Conservation (phyloP, 2,888 invertebrate genomes). For the Lasioglossum marginatum region DNA sequence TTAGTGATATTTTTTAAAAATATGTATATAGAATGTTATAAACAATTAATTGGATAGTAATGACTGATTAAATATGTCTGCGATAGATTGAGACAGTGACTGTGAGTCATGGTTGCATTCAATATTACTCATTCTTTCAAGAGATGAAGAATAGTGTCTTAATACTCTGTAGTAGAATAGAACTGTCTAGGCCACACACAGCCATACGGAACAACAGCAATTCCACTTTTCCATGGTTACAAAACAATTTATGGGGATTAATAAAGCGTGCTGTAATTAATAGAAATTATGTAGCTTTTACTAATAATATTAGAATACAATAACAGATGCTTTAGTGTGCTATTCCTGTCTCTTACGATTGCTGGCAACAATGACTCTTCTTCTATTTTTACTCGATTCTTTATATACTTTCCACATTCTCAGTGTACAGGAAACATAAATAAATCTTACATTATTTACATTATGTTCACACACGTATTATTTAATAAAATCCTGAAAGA, state of each 20-base stretch:
- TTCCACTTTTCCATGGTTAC: background rate
- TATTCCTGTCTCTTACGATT: background rate
- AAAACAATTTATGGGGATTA: background rate
- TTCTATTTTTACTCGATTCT: background rate
- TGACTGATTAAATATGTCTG: background rate
- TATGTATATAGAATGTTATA: background rate
- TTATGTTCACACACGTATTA: too few species aligned
- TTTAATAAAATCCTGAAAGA: background rate
- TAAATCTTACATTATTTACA: background rate
- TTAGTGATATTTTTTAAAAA: background rate
- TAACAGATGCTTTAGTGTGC: too few species aligned
- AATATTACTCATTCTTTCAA: background rate
- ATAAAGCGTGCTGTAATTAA: background rate
- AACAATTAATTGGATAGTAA: background rate
- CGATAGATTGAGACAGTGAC: background rate
- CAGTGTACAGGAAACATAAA: background rate
- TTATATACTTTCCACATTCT: background rate
- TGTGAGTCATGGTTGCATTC: background rate
- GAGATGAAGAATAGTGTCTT: background rate
- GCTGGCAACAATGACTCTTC: background rate
- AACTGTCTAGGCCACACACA: background rate
- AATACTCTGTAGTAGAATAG: background rate
- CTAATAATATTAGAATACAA: background rate
- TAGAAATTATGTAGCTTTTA: background rate
- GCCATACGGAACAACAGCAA: background rate